Base-by-base conservation (phyloP, 2,888 invertebrate species). In the Buathra laborator region DNA sequence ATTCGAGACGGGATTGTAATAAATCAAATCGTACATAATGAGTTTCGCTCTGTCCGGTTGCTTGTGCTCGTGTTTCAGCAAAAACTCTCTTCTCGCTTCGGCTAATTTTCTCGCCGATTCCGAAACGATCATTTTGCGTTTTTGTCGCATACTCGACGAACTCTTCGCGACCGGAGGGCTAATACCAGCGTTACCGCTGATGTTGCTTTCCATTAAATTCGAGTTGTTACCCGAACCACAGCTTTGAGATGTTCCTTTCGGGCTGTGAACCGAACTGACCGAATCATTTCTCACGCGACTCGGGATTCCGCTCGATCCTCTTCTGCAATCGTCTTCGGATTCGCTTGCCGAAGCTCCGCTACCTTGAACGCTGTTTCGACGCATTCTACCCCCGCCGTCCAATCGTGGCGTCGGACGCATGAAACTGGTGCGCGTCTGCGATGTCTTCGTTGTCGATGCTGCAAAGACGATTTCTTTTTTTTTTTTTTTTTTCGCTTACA, bases 21-120 rank as follows among this genome's bases (percentile, higher is more conserved):
- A 98, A 90, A 99, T 98, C 75, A 98, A 95, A 94, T 99, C 98
- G 88, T 97, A 97, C 98, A 99, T 98, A 66, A 97, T 98, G 87
- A 99, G 95, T 86, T 95, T 94, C 0, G 96, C 95, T 80, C 96
- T 96, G 87, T 96, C 96, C 0, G 96, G 96, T 79, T 93, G 91
- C 83, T 94, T 94, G 59, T 94, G 93, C 71, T 94, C 94, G 90
- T 95, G 95, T 87, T 95, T 95, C 43, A 94, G 89, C 7, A 94
- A 89, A 89, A 95, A 95, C 83, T 95, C 95, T 67, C 94, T 94
- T 86, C 95, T 94, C 24, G 96, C 95, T 90, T 95, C 94, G 19
- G 94, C 94, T 86, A 95, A 85, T 93, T 95, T 94, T 87, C 95
- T 90, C 29, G 94, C 94, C 85, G 95, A 94, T 86, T 95, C 95